A percentile compares a stretch with the other conserved stretches of the same genome.
Evolutionary conservation across 2,113 vertebrate species (phyloP).

Genomic region (Benitochromis conjunctus): DNA sequence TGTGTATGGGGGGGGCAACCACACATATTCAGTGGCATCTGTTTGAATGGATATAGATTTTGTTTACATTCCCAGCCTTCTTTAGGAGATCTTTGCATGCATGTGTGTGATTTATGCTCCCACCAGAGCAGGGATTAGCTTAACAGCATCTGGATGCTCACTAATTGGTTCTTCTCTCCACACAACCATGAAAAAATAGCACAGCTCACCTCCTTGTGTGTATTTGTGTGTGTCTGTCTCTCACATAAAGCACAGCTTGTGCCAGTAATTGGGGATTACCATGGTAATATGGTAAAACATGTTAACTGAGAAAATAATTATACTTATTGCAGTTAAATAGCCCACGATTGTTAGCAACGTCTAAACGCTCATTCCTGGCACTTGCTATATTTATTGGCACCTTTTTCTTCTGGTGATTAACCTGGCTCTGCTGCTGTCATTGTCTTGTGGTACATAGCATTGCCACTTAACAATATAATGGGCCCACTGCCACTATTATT

Average conservation of each 20-base stretch:
- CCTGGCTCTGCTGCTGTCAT: conserved; percentile 24
- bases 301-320: conserved; percentile 19
- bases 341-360: conserved; percentile 11
- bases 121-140: conserved; percentile 56
- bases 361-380: conserved; percentile 10
- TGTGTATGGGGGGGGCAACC: too few species aligned
- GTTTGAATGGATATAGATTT: neutral
- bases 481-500: conserved; percentile 19
- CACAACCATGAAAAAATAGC: conserved; percentile 53
- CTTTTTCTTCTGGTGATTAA: conserved; percentile 22
- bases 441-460: conserved; percentile 22
- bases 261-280: conserved; percentile 63
- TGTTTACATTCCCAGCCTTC: neutral
- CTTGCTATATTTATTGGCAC: conserved; percentile 2
- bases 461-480: conserved; percentile 44
- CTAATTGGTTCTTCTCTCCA: conserved; percentile 66
- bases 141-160: conserved; percentile 67
- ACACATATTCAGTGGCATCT: neutral
- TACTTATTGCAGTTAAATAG: conserved; percentile 47
- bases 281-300: conserved; percentile 53
- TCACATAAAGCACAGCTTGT: conserved; percentile 20
- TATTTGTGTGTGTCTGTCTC: neutral
- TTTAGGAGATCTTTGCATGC: conserved; percentile 2
- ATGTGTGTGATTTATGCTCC: conserved; percentile 26
- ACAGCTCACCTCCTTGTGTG: conserved; percentile 48